Percentiles rank a stretch among this genome's conserved stretches.
Evolutionary conservation across 1,140 invertebrate species (phyloP).

Genomic region (Drosophila arizonae): DNA sequence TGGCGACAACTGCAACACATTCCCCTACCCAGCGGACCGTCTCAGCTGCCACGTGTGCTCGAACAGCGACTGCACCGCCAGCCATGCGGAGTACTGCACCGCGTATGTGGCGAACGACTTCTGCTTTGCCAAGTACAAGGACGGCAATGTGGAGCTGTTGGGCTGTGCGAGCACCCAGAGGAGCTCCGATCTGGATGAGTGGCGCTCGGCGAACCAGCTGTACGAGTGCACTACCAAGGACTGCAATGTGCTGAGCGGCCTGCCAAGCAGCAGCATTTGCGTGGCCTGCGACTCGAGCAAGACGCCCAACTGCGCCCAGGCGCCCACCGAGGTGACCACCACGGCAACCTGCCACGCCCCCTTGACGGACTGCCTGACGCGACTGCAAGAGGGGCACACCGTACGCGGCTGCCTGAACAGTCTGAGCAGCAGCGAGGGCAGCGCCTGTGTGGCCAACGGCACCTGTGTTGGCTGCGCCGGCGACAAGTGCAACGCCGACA

Average conservation of each 20-base stretch:
- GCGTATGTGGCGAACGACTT: constrained; percentile 52
- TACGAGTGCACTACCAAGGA: constrained; percentile 52
- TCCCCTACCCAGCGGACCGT: constrained; percentile 60
- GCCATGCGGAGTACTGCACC: constrained; percentile 40
- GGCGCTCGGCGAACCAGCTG: constrained; percentile 53
- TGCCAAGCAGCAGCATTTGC: constrained; percentile 54
- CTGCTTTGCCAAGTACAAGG: constrained; percentile 72
- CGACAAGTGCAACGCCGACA: constrained; percentile 56
- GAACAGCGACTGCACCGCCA: constrained; percentile 26
- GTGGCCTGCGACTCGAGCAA: constrained; percentile 68
- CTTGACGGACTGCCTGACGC: constrained; percentile 52
- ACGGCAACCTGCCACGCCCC: constrained; percentile 49
- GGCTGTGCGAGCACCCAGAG: constrained; percentile 69
- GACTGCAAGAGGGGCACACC: constrained; percentile 56
- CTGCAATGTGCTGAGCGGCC: constrained; percentile 51
- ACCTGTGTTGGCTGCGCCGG: constrained; percentile 63
- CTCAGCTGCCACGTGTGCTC: constrained; percentile 65
- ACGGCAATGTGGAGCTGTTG: constrained; percentile 49
- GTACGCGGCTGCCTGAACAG: constrained; percentile 60
- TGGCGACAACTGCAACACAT: constrained; percentile 54
- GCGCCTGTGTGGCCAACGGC: constrained; percentile 53
- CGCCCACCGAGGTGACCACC: constrained; percentile 35
- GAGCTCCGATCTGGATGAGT: constrained; percentile 50
- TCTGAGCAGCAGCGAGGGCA: constrained; percentile 38
- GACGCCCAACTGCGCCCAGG: constrained; percentile 57